phyloP scores from a whole-genome alignment of 1,140 invertebrate genomes.

The Sesamia nonagrioides region DNA sequence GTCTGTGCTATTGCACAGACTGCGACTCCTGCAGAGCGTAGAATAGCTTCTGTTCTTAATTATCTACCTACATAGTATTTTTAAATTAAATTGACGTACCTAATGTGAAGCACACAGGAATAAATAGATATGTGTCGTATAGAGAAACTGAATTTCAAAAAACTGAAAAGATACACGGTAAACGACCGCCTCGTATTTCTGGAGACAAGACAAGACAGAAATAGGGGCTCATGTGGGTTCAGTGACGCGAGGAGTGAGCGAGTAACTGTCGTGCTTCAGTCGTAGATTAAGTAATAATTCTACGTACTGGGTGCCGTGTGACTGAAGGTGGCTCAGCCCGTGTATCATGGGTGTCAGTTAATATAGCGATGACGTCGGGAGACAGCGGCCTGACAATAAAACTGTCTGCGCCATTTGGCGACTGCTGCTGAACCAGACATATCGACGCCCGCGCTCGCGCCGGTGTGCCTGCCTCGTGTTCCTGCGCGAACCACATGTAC shows the following conservation, averaged over 20 bases:
- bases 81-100: conserved; percentile 24
- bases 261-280: conserved; percentile 55
- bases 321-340: conserved; percentile 34
- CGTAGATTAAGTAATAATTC: conserved; percentile 52
- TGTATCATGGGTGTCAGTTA: conserved; percentile 38
- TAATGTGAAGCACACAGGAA: conserved; percentile 5
- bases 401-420: conserved; percentile 55
- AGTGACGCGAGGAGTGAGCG: conserved; percentile 68
- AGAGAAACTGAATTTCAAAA: conserved; percentile 56
- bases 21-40: background rate
- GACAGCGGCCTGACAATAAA: conserved; percentile 57
- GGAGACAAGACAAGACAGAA: conserved; percentile 79
- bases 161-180: conserved; percentile 45
- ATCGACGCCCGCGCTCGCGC: conserved; percentile 58
- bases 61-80: background rate
- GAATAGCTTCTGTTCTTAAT: background rate
- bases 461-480: background rate
- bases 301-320: conserved; percentile 36
- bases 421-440: conserved; percentile 55
- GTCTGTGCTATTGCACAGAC: background rate
- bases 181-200: conserved; percentile 71
- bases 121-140: conserved; percentile 37
- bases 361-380: conserved; percentile 43
- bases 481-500: conserved; percentile 11
- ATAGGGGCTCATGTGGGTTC: conserved; percentile 69